Percentiles rank a stretch among this genome's conserved stretches.
These are phyloP conservation scores for Lasioglossum leucozonium DNA, from an alignment of 2,888 invertebrate species.

Conservation along the genomic window DNA sequence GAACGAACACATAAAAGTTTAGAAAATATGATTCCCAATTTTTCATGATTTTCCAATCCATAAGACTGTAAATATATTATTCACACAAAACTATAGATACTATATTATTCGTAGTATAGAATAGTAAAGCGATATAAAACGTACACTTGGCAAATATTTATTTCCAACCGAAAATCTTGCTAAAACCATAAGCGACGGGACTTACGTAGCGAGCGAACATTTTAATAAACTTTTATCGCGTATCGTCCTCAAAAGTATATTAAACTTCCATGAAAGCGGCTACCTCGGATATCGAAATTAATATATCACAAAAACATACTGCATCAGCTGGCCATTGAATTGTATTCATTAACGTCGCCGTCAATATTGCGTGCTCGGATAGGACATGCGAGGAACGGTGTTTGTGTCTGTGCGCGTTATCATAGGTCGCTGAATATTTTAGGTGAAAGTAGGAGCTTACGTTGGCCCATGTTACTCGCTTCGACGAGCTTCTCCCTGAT, in stretches of 20 bases:
- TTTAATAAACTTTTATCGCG: not conserved
- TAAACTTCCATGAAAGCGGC: not conserved
- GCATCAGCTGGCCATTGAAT: not conserved
- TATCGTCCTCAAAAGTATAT: not conserved
- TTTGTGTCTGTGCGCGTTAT: slow-evolving; percentile 15
- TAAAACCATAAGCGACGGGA: no score
- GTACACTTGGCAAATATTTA: not conserved
- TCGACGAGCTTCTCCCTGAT: slow-evolving; percentile 98
- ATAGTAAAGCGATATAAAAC: no score
- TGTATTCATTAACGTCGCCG: not conserved
- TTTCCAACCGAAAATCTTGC: not conserved
- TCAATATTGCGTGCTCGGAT: not conserved
- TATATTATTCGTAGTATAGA: no score
- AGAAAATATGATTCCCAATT: no score
- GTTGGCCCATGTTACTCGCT: slow-evolving; percentile 92
- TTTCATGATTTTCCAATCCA: no score
- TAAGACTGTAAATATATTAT: no score
- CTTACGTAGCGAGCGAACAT: not conserved
- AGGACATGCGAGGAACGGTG: not conserved
- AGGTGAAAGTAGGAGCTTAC: slow-evolving; percentile 86
- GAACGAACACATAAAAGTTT: no score
- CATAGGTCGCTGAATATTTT: slow-evolving; percentile 33
- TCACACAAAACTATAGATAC: no score
- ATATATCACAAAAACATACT: not conserved
- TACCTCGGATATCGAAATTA: not conserved